Base-by-base conservation (phyloP, 2,113 vertebrate species). In the Sisor rabdophorus region DNA sequence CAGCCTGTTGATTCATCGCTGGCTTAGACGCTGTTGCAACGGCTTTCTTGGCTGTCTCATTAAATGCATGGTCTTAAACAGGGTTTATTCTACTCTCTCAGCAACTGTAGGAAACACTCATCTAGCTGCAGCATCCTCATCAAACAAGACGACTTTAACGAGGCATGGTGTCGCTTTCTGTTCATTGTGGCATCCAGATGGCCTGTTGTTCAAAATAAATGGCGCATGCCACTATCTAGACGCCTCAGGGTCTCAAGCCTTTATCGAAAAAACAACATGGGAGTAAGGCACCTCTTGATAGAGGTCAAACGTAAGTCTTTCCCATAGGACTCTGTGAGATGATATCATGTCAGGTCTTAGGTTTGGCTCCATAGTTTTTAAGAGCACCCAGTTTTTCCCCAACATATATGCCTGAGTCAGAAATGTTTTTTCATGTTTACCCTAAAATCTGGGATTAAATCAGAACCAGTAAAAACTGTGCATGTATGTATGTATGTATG, bases 1-100 rank as follows among this genome's bases (percentile, higher is more conserved):
- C 54, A 30, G 40, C 48, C 71, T 69, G 64, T 71, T 81, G 65
- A 78, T 78, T 64, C 76, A 78, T 59, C 54, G 48, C 71, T 63
- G 54, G 47, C 40, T 73, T 65, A 52, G 63, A 15, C 50, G 40
- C 36, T 63, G 64, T 79, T 79, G 61, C 78, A 77, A 55, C 48
- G 50, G 71, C 48, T 67, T 81, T 75, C 69, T 75, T 75, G 22
- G 44, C 75, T 72, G 67, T 81, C 76, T 81, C 77, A 81, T 77
- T 81, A 81, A 81, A 71, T 53, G 61, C 75, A 58, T 17, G 48
- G 75, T 53, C 71, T 84, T 71, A 71, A 81, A 81, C 77, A 79
- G 77, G 77, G 77, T 79, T 79, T 74, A 63, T 72, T 77, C 44
- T 63, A 30, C 58, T 78, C 20, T 59, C 55, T 71, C 32, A 48